These are phyloP conservation scores for Carettochelys insculpta DNA, from an alignment of 2,113 vertebrate genomes.

Conservation along the genomic window DNA sequence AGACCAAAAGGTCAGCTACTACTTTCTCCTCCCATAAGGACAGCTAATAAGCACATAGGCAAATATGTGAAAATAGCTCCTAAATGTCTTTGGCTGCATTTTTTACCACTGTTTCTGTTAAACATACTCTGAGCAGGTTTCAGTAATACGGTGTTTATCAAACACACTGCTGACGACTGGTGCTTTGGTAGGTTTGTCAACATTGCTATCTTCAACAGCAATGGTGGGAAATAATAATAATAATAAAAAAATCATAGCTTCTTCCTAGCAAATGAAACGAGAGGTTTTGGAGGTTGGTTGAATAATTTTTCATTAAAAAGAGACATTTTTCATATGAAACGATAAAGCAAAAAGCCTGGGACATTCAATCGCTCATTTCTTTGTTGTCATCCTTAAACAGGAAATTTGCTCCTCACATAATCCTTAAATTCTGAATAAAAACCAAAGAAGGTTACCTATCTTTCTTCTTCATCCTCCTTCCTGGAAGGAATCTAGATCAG, in stretches of 20 bases:
- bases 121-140: background rate
- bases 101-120: background rate
- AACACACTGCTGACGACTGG: conserved; percentile 5
- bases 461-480: conserved; percentile 17
- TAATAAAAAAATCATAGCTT: background rate
- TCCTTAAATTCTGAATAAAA: background rate
- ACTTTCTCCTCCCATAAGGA: background rate
- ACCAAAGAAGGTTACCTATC: background rate
- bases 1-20: no score
- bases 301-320: background rate
- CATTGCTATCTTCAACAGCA: background rate
- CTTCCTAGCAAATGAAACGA: conserved; percentile 19
- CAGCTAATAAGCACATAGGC: rapidly evolving
- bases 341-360: background rate
- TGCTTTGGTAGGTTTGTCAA: background rate
- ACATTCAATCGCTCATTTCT: background rate
- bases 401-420: background rate
- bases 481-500: background rate
- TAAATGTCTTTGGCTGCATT: background rate
- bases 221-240: background rate
- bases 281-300: background rate
- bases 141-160: background rate
- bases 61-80: background rate
- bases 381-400: conserved; percentile 25
- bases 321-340: background rate